Evolutionary conservation across 2,113 vertebrate species (phyloP), one percentile per base, ranked within the genome.

Genomic region (Dromaius novaehollandiae): DNA sequence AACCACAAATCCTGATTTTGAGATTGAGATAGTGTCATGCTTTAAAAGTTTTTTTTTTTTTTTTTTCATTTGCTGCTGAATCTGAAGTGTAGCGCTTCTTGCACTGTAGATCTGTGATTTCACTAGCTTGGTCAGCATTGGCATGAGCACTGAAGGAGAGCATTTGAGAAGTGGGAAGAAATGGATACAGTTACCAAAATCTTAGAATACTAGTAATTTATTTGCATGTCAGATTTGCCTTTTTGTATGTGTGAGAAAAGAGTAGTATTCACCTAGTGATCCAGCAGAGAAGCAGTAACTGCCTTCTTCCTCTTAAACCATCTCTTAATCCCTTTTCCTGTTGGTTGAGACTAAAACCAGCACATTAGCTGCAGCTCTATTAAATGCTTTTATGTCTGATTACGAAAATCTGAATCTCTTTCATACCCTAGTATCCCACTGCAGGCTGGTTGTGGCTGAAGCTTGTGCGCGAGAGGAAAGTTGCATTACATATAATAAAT

Each of bases 401-500:
- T 50, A 50, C 88, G 58, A 51, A 50, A 85, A 6, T 24, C 13
- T 32, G 46, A 40, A 53, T 86, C 44, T 76, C 34, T 91, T 34
- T 34, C 0, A 1, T 56, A 6, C 75, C 70, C 46, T 81, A 36
- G 2, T 40, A 10, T 46, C 13, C 28, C 66, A 18, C 65, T 63
- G 77, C 32, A 19, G 20, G 13, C 81, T 85, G 32, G 36, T 13
- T 66, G 46, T 20, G 51, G 3, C 19, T 80, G 89, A 51, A 70
- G 7, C 36, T 80, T 50, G 26, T 20, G 32, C 9, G 12, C 77
- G 40, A 28, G 83, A 87, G 69, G 60, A 71, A 75, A 20, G 46
- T 12, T 42, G 36, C 7, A 15, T 48, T 51, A 61, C 38, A 9
- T 79, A 26, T 44, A n/a, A 0, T 20, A 64, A n/a, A 0, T 20